These are phyloP conservation scores for Pyrrhosoma nymphula DNA, from an alignment of 2,888 invertebrate species.

Conservation along the genomic window DNA sequence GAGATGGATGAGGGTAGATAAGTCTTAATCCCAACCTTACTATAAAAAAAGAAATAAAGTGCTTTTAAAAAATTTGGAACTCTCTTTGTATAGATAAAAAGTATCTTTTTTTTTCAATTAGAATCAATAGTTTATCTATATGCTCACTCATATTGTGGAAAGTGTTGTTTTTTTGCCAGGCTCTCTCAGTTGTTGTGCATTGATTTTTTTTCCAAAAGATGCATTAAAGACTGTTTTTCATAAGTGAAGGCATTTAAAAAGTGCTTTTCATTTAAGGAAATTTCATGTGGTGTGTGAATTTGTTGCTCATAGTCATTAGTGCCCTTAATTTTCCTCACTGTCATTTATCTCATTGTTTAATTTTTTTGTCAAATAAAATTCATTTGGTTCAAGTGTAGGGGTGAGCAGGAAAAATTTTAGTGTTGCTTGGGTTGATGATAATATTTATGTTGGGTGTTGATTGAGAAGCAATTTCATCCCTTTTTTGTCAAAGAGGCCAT, in stretches of 20 bases:
- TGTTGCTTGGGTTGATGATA: not conserved
- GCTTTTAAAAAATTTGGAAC: not conserved
- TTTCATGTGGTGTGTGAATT: constrained; percentile 46
- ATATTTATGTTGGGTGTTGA: too few relatives aligned
- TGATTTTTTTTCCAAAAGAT: constrained; percentile 17
- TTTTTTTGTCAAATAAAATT: not conserved
- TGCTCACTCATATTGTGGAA: not conserved
- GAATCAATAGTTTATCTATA: not conserved
- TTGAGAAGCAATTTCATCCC: too few relatives aligned
- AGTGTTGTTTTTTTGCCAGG: not conserved
- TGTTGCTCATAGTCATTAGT: not conserved
- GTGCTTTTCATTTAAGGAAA: constrained; percentile 17
- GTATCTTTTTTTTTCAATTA: constrained; percentile 13
- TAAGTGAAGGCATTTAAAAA: constrained; percentile 22
- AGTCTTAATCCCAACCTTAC: constrained; percentile 55
- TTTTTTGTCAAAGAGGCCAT: too few relatives aligned
- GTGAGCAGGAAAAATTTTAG: not conserved
- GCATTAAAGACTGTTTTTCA: not conserved
- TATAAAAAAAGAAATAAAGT: not conserved
- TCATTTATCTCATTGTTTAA: not conserved
- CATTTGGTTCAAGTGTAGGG: not conserved
- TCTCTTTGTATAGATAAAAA: constrained; percentile 14
- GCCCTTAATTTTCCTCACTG: too few relatives aligned
- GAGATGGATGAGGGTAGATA: constrained; percentile 61
- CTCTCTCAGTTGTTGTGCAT: not conserved